Conservation (phyloP, 1,140 invertebrate species). For the Bombus cullumanus region DNA sequence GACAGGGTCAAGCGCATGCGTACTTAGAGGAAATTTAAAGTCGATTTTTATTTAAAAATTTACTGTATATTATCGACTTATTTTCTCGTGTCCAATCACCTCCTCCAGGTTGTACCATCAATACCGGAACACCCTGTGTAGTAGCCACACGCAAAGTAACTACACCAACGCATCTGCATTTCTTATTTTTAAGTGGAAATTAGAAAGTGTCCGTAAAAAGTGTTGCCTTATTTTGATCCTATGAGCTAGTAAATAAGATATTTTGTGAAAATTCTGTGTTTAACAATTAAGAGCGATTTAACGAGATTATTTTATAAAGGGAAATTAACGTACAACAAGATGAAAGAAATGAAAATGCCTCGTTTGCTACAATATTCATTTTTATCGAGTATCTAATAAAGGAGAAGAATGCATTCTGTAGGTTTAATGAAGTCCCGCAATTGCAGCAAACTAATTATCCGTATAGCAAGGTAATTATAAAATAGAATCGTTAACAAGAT, state of each 20-base stretch:
- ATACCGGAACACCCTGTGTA: too few species aligned
- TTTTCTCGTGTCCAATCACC: too few species aligned
- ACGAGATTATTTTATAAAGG: not conserved
- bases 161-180: not conserved
- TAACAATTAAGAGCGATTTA: not conserved
- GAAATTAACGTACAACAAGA: not conserved
- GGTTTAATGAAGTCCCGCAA: not conserved
- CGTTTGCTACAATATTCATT: not conserved
- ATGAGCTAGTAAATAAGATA: not conserved
- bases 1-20: too few species aligned
- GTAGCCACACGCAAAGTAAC: too few species aligned
- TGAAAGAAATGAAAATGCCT: not conserved
- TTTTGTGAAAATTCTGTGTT: not conserved
- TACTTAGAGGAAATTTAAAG: too few species aligned
- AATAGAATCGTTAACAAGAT: too few species aligned
- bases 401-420: too few species aligned
- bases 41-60: too few species aligned
- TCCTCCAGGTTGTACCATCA: too few species aligned
- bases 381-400: not conserved
- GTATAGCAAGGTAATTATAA: too few species aligned
- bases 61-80: too few species aligned
- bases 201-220: not conserved
- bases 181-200: not conserved
- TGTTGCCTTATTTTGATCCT: too few species aligned
- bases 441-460: not conserved